Evolutionary conservation across 2,113 vertebrate species (phyloP), one percentile per base, ranked within the genome.

Genomic region (Zosterops pallidus): DNA sequence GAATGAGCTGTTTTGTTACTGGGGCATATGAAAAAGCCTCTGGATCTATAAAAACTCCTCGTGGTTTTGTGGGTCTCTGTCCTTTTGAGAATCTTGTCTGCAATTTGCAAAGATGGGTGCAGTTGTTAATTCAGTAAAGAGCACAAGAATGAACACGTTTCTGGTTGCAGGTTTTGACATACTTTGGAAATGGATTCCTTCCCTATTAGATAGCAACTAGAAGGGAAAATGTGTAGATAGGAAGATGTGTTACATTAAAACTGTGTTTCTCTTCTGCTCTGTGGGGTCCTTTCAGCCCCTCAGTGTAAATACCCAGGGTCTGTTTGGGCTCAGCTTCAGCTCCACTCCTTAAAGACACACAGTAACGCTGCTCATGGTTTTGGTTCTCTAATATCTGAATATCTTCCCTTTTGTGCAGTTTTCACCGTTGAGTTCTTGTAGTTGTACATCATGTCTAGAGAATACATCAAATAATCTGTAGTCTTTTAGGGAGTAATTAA

Each of bases 101-200:
- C 5, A 33, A 0, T 9, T 64, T n/a, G 9, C 53, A 24, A 19
- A 63, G 15, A 5, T 11, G 3, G 20, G 9, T 8, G 2, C 7
- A 9, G 41, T 16, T 59, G 18, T 47, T 46, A 23, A 28, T 2
- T 3, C 52, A 19, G 11, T 9, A 25, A 37, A 64, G n/a, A 59
- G 16, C 47, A 10, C n/a, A 21, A 21, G n/a, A 25, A 42, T 22
- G 35, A 25, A 6, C 6, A 1, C 29, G 26, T 20, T 23, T 37
- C 31, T 55, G 37, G 5, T 13, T 39, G 44, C 18, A 23, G 37
- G 2, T 39, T 75, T 79, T 47, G 33, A 31, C 4, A 1, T 4
- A 0, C 33, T 39, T 11, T 10, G 1, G n/a, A 57, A 23, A 46
- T 37, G 1, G 0, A 59, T 77, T 49, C 20, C 7, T 29, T 77